Evolutionary conservation across 1,140 invertebrate species (phyloP).

Genomic region (Batillaria attramentaria): DNA sequence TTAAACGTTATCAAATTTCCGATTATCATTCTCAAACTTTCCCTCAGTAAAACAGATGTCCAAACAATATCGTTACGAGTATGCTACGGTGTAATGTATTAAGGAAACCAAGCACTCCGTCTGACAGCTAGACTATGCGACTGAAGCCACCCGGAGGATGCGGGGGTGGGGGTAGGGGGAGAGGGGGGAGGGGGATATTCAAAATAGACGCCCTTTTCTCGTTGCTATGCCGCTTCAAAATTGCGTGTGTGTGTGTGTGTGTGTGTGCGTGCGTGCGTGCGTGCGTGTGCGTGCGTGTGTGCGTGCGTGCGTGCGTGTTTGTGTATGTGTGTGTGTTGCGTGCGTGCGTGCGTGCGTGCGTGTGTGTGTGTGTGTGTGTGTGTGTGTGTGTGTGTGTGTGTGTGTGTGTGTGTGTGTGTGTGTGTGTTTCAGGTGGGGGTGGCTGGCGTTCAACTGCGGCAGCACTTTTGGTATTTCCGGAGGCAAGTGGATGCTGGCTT

Average conservation of each 20-base stretch:
- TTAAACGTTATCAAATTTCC: too few relatives aligned
- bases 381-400: slow-evolving; percentile 5
- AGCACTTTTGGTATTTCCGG: slow-evolving; percentile 68
- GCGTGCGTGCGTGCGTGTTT: slow-evolving; percentile 1
- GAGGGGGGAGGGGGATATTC: too few relatives aligned
- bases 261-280: background rate
- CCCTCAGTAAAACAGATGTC: too few relatives aligned
- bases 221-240: too few relatives aligned
- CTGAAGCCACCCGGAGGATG: too few relatives aligned
- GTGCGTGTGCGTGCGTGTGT: background rate
- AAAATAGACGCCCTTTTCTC: too few relatives aligned
- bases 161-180: too few relatives aligned
- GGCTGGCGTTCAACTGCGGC: slow-evolving; percentile 68
- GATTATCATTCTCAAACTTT: too few relatives aligned
- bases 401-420: slow-evolving; percentile 17
- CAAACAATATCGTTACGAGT: too few relatives aligned
- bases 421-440: slow-evolving; percentile 63
- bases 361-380: background rate
- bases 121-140: too few relatives aligned
- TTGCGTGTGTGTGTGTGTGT: background rate
- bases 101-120: too few relatives aligned
- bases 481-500: slow-evolving; percentile 67
- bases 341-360: background rate
- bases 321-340: background rate
- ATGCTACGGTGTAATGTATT: too few relatives aligned